Evolutionary conservation across 2,888 invertebrate species (phyloP), one percentile per base, ranked within the genome.

Genomic region (Trichogramma dendrolimi): DNA sequence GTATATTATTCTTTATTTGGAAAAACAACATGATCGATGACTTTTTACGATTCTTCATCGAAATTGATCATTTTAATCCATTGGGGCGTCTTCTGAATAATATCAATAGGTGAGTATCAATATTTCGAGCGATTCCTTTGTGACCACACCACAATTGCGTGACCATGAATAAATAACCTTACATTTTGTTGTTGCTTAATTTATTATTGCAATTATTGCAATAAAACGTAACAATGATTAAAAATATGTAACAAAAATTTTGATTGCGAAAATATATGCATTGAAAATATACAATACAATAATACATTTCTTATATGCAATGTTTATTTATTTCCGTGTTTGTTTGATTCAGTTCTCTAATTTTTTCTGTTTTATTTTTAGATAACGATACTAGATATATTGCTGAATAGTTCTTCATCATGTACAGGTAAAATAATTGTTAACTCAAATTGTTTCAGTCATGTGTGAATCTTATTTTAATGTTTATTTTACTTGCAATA

Each of bases 401-500:
- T 39, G 2, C 48, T 46, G 51, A 14, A 43, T n/a, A 51, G 41
- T 44, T 65, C 55, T 42, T 55, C 11, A 65, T 63, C 58, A 67
- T 66, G 63, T 42, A 62, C 60, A 67, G 68, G 69, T 69, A 67
- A 60, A 46, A 47, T 46, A 47, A 44, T 4, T 39, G 40, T 6
- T 41, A 51, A 47, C 39, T 41, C 38, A 44, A 46, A 44, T 38
- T 10, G 4, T 27, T 11, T 10, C 27, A 11, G 11, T 27, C 11
- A n/a, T 8, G 7, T 11, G 11, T 48, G 6, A 48, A 11, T 50
- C 39, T 50, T 38, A 55, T 27, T 51, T 39, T 7, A 46, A n/a
- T 50, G 14, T 44, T 49, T 11, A 47, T n/a, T 38, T 40, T 1
- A 43, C 7, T 51, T 4, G 56, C 60, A 59, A 4, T 55, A 70